phyloP scores from a whole-genome alignment of 1,140 invertebrate genomes.

The Solenopsis invicta region DNA sequence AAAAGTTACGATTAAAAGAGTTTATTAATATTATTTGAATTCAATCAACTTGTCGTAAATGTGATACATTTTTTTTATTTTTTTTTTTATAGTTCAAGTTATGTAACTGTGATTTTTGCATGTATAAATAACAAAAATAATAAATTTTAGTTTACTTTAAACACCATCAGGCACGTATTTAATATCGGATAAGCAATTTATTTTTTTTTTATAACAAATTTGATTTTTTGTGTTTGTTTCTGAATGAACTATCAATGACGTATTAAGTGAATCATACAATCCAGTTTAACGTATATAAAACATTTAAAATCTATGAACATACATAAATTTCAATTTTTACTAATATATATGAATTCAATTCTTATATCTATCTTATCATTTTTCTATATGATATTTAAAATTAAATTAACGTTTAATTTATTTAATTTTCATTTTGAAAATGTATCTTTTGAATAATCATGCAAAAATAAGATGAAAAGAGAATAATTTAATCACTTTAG shows the following conservation, averaged over 20 bases:
- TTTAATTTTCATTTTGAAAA: conserved; percentile 4
- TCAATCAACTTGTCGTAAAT: not conserved
- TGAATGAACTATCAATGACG: not conserved
- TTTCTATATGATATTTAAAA: not conserved
- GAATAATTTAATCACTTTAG: not conserved
- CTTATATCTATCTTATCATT: not conserved
- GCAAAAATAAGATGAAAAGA: not conserved
- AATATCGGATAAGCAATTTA: not conserved
- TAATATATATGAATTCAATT: too few relatives aligned
- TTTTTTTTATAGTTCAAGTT: not conserved
- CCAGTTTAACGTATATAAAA: not conserved
- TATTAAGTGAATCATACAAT: not conserved
- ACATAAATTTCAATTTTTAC: too few relatives aligned
- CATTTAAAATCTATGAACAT: too few relatives aligned
- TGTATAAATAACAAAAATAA: not conserved
- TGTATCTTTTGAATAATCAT: not conserved
- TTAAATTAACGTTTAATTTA: not conserved
- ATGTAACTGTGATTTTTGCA: not conserved
- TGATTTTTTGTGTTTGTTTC: not conserved
- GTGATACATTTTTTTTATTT: not conserved
- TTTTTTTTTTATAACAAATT: too few relatives aligned
- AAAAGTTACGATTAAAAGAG: not conserved
- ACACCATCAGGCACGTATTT: not conserved
- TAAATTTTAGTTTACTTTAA: not conserved
- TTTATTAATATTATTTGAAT: not conserved